phyloP scores from a whole-genome alignment of 2,113 vertebrate genomes.

The Calonectris borealis region DNA sequence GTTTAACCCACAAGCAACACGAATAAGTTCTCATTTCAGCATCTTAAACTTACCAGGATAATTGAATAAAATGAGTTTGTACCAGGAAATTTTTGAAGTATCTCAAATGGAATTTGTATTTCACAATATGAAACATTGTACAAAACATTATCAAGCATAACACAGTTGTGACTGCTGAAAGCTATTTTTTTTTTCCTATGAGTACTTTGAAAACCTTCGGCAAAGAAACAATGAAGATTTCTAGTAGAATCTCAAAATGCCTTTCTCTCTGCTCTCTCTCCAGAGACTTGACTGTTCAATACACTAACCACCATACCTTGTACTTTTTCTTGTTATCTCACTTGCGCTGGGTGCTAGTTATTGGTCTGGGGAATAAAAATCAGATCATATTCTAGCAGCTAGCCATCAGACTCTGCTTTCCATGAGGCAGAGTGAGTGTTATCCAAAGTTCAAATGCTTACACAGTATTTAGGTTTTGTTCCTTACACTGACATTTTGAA shows the following conservation, averaged over 20 bases:
- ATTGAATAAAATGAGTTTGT: neutral
- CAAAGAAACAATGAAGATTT: conserved; percentile 18
- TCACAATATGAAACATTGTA: conserved; percentile 3
- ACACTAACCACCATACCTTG: neutral
- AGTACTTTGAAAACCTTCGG: neutral
- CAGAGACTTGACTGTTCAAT: neutral
- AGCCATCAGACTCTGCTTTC: neutral
- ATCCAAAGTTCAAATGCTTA: neutral
- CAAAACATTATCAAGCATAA: neutral
- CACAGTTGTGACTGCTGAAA: conserved; percentile 14
- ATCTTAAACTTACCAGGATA: conserved; percentile 3
- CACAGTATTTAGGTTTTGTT: neutral
- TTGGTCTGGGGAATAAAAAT: neutral
- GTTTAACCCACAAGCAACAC: neutral
- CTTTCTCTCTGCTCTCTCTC: neutral
- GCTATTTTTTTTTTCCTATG: neutral
- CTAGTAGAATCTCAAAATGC: conserved; percentile 8
- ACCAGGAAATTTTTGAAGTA: conserved; percentile 10
- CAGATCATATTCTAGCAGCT: neutral
- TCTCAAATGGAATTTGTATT: conserved; percentile 35
- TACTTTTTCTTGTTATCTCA: neutral
- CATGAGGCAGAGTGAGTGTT: neutral
- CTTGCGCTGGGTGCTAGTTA: conserved; percentile 4
- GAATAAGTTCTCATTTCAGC: neutral
- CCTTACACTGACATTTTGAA: neutral